phyloP scores from a whole-genome alignment of 2,797 vertebrate genomes.

The Falco columbarius region DNA sequence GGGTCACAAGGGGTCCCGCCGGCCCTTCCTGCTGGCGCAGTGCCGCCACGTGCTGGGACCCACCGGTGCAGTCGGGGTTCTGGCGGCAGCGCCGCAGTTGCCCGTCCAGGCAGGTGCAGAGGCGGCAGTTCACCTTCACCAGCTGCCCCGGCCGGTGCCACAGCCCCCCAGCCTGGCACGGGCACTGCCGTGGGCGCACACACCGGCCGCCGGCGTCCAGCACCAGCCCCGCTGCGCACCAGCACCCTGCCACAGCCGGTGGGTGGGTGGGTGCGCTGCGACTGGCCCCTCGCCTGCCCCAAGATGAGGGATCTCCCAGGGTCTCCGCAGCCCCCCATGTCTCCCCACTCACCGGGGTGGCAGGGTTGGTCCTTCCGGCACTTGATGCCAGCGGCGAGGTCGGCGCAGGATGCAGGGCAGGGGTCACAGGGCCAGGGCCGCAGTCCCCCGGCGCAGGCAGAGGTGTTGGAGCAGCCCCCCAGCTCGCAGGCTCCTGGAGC shows the following conservation, averaged over 20 bases:
- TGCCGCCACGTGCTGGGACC: background rate
- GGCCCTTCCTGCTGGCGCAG: fast-evolving
- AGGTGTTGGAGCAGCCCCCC: constrained; percentile 78
- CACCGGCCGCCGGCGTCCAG: constrained; percentile 80
- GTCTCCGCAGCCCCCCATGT: fast-evolving
- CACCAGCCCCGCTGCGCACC: constrained; percentile 85
- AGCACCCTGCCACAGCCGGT: constrained; percentile 81
- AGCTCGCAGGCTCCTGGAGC: constrained; percentile 80
- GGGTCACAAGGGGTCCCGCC: background rate
- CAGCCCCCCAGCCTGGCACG: constrained; percentile 80
- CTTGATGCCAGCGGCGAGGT: constrained; percentile 72
- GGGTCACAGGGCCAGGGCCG: constrained; percentile 79
- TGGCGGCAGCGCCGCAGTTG: constrained; percentile 79
- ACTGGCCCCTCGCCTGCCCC: background rate
- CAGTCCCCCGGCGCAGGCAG: constrained; percentile 80
- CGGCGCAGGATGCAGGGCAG: constrained; percentile 86
- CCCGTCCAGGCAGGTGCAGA: constrained; percentile 87
- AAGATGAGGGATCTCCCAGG: no score
- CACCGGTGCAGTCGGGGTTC: constrained; percentile 85
- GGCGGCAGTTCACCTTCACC: constrained; percentile 83
- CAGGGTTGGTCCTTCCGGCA: constrained; percentile 77
- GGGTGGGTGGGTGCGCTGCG: background rate
- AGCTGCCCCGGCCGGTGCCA: constrained; percentile 80
- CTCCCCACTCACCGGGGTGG: constrained; percentile 78
- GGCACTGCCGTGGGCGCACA: constrained; percentile 81